Conservation (phyloP, 2,888 invertebrate genomes). For the Drosophila engyochracea region DNA sequence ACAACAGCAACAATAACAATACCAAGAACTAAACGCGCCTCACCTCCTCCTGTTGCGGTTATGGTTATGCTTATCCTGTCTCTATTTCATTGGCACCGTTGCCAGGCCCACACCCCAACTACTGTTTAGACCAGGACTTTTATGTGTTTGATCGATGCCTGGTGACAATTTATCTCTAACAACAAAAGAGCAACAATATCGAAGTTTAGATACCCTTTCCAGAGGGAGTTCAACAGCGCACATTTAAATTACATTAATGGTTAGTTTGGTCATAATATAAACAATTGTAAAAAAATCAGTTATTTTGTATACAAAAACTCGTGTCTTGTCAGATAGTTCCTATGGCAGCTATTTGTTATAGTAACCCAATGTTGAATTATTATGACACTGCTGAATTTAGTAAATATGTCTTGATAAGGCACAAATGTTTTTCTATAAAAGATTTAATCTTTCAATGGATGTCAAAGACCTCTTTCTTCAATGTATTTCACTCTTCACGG, state of each 20-base stretch:
- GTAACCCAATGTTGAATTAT: background rate
- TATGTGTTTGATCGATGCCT: slow-evolving; percentile 68
- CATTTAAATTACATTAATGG: background rate
- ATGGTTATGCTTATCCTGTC: slow-evolving; percentile 51
- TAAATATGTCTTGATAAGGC: background rate
- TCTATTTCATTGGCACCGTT: slow-evolving; percentile 57
- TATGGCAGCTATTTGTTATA: background rate
- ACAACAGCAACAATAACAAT: background rate
- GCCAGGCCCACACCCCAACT: slow-evolving; percentile 51
- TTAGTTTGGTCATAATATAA: background rate
- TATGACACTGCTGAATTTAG: background rate
- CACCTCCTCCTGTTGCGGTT: slow-evolving; percentile 58
- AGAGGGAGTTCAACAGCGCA: background rate
- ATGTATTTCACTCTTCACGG: background rate
- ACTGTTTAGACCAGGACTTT: slow-evolving; percentile 7
- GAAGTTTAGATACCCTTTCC: background rate
- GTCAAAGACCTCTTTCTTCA: background rate
- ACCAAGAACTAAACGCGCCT: background rate
- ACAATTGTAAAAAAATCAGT: background rate
- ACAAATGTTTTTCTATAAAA: background rate
- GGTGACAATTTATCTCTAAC: slow-evolving; percentile 68
- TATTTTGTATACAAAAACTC: background rate
- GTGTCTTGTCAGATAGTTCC: background rate
- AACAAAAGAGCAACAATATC: background rate
- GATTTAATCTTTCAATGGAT: background rate